phyloP scores from a whole-genome alignment of 2,797 vertebrate species.

The Bovichtus variegatus region DNA sequence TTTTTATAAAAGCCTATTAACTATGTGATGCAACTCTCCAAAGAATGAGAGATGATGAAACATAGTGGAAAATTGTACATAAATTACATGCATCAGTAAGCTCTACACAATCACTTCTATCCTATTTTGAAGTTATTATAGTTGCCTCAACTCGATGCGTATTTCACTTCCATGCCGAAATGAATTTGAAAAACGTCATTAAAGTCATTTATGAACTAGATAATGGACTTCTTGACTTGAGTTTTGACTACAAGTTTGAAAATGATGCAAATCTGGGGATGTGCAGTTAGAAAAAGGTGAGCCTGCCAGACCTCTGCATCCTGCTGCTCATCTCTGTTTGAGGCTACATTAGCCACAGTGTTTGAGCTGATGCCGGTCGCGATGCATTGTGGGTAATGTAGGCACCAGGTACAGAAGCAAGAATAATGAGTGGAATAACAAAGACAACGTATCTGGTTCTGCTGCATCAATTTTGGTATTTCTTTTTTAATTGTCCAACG shows the following conservation, averaged over 20 bases:
- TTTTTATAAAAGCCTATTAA: constrained; percentile 27
- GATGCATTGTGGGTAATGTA: not conserved
- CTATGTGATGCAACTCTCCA: constrained; percentile 24
- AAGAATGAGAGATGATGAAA: constrained; percentile 12
- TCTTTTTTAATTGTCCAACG: not conserved
- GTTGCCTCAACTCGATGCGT: not conserved
- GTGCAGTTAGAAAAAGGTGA: not conserved
- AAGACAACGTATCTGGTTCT: not conserved
- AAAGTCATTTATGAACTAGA: not conserved
- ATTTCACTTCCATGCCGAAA: not conserved
- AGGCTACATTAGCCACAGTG: too few species aligned
- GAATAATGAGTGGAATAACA: not conserved
- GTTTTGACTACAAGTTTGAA: not conserved
- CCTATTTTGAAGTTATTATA: not conserved
- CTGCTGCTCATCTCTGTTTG: not conserved
- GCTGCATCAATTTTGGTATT: too few species aligned
- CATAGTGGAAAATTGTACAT: constrained; percentile 9
- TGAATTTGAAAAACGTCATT: not conserved
- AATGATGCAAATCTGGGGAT: not conserved
- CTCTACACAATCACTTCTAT: not conserved
- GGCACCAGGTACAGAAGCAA: not conserved
- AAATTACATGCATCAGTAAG: constrained; percentile 14
- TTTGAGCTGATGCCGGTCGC: not conserved
- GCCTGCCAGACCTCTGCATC: too few species aligned
- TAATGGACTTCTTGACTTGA: not conserved